phyloP scores from a whole-genome alignment of 2,113 vertebrate genomes.

The Lichenostomus cassidix region DNA sequence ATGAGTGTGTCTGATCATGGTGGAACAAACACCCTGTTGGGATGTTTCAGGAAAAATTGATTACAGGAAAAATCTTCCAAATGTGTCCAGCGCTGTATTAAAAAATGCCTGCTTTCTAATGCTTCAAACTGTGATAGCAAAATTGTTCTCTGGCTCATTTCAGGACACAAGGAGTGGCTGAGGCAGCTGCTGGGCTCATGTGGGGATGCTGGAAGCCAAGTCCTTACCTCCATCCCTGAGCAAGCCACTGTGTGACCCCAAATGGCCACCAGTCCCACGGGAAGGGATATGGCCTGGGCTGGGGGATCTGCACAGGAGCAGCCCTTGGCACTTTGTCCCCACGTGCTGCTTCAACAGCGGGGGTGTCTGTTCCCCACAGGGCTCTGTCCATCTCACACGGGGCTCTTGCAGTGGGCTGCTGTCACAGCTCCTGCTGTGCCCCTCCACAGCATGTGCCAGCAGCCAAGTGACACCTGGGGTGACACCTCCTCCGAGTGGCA shows the following conservation, averaged over 20 bases:
- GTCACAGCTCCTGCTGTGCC: not conserved
- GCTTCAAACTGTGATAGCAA: not conserved
- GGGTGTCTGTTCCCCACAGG: not conserved
- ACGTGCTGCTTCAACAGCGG: fast-evolving
- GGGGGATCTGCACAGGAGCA: not conserved
- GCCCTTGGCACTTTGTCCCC: not conserved
- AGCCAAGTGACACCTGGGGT: fast-evolving
- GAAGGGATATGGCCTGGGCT: fast-evolving
- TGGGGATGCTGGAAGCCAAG: not conserved
- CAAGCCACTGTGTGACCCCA: not conserved
- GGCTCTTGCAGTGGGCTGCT: not conserved
- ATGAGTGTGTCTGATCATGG: not conserved
- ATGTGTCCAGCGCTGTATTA: not conserved
- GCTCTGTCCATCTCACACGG: not conserved
- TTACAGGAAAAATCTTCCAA: no score
- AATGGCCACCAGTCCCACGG: not conserved
- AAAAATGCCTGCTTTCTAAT: not conserved
- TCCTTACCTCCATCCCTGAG: not conserved
- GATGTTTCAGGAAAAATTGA: no score
- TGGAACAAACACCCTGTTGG: not conserved
- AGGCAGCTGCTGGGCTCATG: not conserved
- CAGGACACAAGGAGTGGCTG: fast-evolving
- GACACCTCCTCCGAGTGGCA: not conserved
- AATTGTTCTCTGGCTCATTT: not conserved
- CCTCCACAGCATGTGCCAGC: fast-evolving